Evolutionary conservation across 37 sponge, comb jelly and placozoan genomes (phyloP).

Genomic region (Ephydatia muelleri): DNA sequence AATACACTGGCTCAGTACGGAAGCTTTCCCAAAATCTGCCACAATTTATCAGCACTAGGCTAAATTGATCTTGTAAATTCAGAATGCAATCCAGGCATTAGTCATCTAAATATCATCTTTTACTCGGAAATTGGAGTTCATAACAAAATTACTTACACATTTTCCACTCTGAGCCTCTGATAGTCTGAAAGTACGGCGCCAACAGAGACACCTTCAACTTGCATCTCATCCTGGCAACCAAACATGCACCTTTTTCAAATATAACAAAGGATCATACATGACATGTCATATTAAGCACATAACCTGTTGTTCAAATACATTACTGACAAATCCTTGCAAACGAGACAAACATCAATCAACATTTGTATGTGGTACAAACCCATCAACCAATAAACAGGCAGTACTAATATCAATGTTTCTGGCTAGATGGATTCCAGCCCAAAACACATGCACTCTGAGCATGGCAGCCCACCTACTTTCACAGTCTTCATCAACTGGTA

Average conservation of each 20-base stretch:
- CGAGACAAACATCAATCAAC: background rate
- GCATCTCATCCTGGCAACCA: constrained; percentile 32
- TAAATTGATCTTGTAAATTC: too few relatives aligned
- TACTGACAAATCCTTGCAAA: background rate
- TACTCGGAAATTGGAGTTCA: background rate
- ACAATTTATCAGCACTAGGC: too few relatives aligned
- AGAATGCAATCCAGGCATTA: too few relatives aligned
- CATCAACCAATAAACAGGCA: too few relatives aligned
- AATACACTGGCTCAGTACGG: too few relatives aligned
- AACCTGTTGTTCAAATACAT: background rate
- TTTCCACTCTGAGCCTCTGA: constrained; percentile 93
- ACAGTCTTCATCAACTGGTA: constrained; percentile 70
- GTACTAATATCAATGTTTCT: too few relatives aligned
- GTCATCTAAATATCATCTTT: background rate
- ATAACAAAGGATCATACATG: background rate
- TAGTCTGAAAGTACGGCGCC: constrained; percentile 97
- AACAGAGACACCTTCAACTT: constrained; percentile 82
- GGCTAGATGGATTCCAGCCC: too few relatives aligned
- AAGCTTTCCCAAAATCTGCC: too few relatives aligned
- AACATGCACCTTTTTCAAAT: background rate
- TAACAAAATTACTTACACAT: constrained; percentile 73
- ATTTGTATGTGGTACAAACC: too few relatives aligned
- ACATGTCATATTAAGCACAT: background rate
- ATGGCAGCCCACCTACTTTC: constrained; percentile 18
- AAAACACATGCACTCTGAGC: background rate